Conservation (phyloP, 1,140 invertebrate genomes). For the Phymorhynchus buccinoides region DNA sequence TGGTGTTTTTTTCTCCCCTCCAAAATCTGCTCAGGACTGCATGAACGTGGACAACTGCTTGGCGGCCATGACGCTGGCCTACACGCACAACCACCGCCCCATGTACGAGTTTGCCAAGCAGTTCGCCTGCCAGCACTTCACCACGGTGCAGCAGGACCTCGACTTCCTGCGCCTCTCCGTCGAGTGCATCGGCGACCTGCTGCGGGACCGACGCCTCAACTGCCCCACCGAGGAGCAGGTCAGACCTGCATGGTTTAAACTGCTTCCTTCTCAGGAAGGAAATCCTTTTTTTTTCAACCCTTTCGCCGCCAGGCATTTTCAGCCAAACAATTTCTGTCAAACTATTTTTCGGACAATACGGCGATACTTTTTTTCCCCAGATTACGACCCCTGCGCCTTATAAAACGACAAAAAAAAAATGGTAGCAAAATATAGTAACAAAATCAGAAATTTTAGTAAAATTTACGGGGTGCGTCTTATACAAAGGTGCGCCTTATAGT, state of each 20-base stretch:
- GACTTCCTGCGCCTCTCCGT: slow-evolving; percentile 64
- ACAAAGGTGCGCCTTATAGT: no score
- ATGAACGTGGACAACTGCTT: slow-evolving; percentile 68
- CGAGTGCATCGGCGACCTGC: slow-evolving; percentile 63
- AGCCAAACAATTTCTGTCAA: no score
- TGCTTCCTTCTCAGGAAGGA: no score
- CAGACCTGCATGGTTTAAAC: not conserved
- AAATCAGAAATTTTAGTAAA: no score
- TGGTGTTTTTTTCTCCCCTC: not conserved
- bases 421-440: no score
- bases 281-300: no score
- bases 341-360: no score
- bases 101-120: slow-evolving; percentile 64
- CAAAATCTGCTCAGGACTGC: slow-evolving; percentile 40
- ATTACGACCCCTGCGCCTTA: no score
- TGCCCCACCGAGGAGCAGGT: slow-evolving; percentile 61
- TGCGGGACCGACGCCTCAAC: slow-evolving; percentile 61
- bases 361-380: no score
- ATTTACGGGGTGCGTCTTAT: no score
- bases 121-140: slow-evolving; percentile 64
- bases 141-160: slow-evolving; percentile 58
- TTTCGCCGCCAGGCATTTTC: no score
- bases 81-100: slow-evolving; percentile 60
- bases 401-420: no score
- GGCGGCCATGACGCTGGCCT: slow-evolving; percentile 56